Conservation (phyloP, 2,797 vertebrate species). For the Amblyopsis hoosieri region DNA sequence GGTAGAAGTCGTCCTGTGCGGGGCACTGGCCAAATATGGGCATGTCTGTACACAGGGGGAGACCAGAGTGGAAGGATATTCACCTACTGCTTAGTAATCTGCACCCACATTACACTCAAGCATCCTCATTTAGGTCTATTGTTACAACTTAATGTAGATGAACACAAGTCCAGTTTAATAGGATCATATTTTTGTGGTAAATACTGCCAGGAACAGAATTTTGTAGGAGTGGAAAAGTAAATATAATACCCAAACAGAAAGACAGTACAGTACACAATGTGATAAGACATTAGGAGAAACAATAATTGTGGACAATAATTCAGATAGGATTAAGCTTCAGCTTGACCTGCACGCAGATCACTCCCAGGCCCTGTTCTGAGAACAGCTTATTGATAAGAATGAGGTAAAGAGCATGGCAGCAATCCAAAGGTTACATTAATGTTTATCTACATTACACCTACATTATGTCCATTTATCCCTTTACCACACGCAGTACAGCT, state of each 20-base stretch:
- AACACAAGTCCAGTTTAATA: too few species aligned
- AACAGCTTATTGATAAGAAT: conserved; percentile 45
- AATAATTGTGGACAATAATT: too few species aligned
- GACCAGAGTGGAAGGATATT: conserved; percentile 24
- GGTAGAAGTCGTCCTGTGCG: conserved; percentile 98
- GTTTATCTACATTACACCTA: background rate
- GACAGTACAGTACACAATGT: too few species aligned
- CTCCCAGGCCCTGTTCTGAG: conserved; percentile 22
- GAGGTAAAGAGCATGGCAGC: conserved; percentile 27
- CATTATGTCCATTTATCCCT: background rate
- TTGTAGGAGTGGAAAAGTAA: too few species aligned
- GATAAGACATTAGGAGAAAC: too few species aligned
- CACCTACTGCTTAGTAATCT: conserved; percentile 31
- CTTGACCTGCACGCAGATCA: conserved; percentile 13
- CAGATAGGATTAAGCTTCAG: conserved; percentile 5
- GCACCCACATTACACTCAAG: conserved; percentile 7
- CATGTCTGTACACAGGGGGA: conserved; percentile 86
- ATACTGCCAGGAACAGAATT: too few species aligned
- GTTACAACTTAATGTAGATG: too few species aligned
- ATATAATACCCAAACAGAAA: too few species aligned
- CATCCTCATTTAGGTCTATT: background rate
- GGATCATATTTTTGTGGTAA: too few species aligned
- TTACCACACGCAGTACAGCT: too few species aligned
- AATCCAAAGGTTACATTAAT: conserved; percentile 53
- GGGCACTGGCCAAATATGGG: conserved; percentile 99